Conservation (phyloP, 2,797 vertebrate genomes). For the Luscinia luscinia region DNA sequence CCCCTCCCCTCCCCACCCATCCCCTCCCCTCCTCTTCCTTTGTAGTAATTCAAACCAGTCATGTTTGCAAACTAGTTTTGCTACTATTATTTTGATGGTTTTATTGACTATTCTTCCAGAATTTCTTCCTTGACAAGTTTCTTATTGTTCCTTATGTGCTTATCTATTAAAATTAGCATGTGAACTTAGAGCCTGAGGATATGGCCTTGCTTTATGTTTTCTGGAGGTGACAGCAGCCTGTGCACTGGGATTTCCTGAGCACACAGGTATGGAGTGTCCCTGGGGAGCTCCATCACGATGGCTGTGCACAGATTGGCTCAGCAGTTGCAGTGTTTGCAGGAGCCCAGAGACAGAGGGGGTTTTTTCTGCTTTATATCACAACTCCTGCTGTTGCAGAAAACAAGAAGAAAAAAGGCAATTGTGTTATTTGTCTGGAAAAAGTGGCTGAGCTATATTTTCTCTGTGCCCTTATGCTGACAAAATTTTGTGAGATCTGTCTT, state of each 20-base stretch:
- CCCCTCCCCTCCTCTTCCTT: background rate
- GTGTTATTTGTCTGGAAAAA: background rate
- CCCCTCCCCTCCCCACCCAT: no score
- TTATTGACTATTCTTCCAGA: background rate
- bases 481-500: background rate
- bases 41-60: background rate
- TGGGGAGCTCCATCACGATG: fast-evolving
- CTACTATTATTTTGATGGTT: background rate
- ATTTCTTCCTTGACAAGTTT: background rate
- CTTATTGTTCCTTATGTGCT: background rate
- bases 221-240: background rate
- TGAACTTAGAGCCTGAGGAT: background rate
- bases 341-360: background rate
- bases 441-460: background rate
- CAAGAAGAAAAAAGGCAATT: background rate
- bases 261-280: background rate
- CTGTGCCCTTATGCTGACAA: background rate
- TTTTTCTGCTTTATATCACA: background rate
- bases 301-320: fast-evolving
- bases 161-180: background rate
- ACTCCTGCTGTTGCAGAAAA: fast-evolving
- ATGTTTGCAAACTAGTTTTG: background rate
- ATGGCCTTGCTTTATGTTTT: background rate
- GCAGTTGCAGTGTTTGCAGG: background rate
- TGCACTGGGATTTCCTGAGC: background rate